A percentile compares a stretch with the other conserved stretches of the same genome.
Conservation (phyloP, 2,797 vertebrate species). For the Chaetophractus vellerosus region DNA sequence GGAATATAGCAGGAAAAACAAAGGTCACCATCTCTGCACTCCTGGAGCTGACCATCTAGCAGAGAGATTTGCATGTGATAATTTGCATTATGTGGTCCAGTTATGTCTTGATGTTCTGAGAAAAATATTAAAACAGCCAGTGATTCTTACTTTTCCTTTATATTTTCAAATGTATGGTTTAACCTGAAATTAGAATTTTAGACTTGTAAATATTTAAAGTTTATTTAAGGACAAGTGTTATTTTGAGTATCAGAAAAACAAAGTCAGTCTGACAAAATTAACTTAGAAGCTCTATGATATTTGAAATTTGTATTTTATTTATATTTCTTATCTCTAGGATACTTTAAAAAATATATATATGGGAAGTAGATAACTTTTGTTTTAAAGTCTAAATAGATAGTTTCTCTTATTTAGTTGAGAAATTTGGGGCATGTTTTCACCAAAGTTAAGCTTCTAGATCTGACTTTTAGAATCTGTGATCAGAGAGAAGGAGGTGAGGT, state of each 20-base stretch:
- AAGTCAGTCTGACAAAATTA: not conserved
- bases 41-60: not conserved
- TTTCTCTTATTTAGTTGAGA: not conserved
- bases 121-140: not conserved
- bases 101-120: not conserved
- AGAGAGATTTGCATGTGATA: not conserved
- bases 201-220: not conserved
- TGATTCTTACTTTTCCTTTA: not conserved
- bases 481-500: not conserved
- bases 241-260: slow-evolving; percentile 27
- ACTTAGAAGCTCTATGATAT: not conserved
- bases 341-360: not conserved
- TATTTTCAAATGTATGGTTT: not conserved
- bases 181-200: slow-evolving; percentile 17
- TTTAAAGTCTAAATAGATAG: not conserved
- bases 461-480: not conserved
- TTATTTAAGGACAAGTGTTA: not conserved
- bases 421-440: not conserved
- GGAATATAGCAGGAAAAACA: not conserved
- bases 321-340: not conserved
- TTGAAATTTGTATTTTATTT: slow-evolving; percentile 54
- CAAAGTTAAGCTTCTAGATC: not conserved
- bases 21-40: not conserved
- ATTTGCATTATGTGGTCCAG: not conserved
- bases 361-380: not conserved